Base-by-base conservation (phyloP, 2,888 invertebrate species). In the Eremobia ochroleuca region DNA sequence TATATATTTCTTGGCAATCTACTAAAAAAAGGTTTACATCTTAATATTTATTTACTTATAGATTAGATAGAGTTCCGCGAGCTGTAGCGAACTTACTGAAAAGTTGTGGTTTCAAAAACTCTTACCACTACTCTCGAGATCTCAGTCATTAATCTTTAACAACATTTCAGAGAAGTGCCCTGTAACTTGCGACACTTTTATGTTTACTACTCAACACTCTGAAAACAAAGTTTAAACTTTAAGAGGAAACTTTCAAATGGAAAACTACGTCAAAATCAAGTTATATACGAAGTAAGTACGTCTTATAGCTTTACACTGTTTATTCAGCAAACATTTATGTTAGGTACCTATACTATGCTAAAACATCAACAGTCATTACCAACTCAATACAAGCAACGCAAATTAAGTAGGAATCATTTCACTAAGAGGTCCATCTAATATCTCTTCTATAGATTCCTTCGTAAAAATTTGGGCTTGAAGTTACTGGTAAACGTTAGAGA, bases 181-280 rank as follows among this genome's bases (percentile, higher is more conserved):
- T 82, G 76, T 70, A 80, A 77, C 61, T 82, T 70, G 80, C 78
- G 79, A 86, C 79, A 86, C 80, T 88, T 85, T 88, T 79, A 81
- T 79, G 71, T 87, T 88, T 88, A 78, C 84, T 77, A 79, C 84
- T 86, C 76, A 88, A 86, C 86, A 80, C 87, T 77, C 75, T 73
- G 62, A 70, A 85, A 87, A 82, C 75, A 71, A 88, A 87, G 82
- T 86, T 86, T 62, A 84, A 77, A 76, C 65, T 70, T 88, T 86
- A 76, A 82, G 75, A 82, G 82, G 72, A 79, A 87, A 88, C 84
- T 84, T 88, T 69, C 25, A 37, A 86, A 83, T 77, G 65, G 76
- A 79, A 87, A 86, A 83, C 79, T 86, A 77, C 77, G 67, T 83
- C 65, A 86, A 76, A 85, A 76, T 83, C 68, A 73, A 83, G 86